phyloP scores from a whole-genome alignment of 2,888 invertebrate species.

The Phalera bucephala region DNA sequence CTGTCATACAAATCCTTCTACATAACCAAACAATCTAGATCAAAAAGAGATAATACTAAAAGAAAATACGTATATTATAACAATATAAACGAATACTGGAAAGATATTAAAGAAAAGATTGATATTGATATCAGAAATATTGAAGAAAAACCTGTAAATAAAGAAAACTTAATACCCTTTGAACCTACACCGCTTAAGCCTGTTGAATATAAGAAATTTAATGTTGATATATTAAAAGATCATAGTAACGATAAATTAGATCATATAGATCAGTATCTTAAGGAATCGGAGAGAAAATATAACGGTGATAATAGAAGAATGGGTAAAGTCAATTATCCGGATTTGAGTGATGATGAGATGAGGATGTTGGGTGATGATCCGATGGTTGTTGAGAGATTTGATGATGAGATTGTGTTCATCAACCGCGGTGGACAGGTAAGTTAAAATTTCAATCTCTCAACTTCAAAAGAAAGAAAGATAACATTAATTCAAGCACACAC shows the following conservation, averaged over 20 bases:
- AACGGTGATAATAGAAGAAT: slow-evolving; percentile 17
- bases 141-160: slow-evolving; percentile 14
- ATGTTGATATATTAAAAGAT: slow-evolving; percentile 35
- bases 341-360: slow-evolving; percentile 52
- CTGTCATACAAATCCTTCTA: slow-evolving; percentile 86
- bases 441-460: neutral
- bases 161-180: slow-evolving; percentile 10
- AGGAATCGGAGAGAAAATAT: slow-evolving; percentile 13
- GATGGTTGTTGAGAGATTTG: slow-evolving; percentile 40
- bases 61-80: slow-evolving; percentile 29
- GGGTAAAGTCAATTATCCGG: slow-evolving; percentile 31
- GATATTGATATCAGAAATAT: slow-evolving; percentile 38
- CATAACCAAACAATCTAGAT: slow-evolving; percentile 45
- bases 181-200: slow-evolving; percentile 11
- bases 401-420: slow-evolving; percentile 51
- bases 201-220: slow-evolving; percentile 17
- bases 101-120: slow-evolving; percentile 17
- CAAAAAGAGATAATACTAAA: slow-evolving; percentile 30
- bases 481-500: too few species aligned
- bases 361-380: slow-evolving; percentile 65
- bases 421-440: slow-evolving; percentile 60
- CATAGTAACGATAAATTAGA: slow-evolving; percentile 21
- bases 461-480: too few species aligned
- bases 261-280: slow-evolving; percentile 36
- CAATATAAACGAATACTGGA: slow-evolving; percentile 10